These are phyloP conservation scores for Stenolophus ochropezus DNA, from an alignment of 2,888 invertebrate genomes.

Conservation along the genomic window DNA sequence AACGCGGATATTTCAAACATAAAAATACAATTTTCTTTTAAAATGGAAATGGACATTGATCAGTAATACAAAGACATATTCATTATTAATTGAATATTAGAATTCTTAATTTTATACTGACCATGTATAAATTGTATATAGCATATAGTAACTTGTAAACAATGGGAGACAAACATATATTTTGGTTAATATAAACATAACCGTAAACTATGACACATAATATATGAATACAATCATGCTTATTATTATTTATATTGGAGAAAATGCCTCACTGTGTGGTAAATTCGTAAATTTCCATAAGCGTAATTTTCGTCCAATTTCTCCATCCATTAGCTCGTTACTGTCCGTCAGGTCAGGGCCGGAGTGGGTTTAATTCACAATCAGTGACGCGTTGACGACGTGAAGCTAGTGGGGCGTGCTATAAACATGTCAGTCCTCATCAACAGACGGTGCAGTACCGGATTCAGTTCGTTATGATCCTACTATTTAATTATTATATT, in stretches of 20 bases:
- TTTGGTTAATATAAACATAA: no score
- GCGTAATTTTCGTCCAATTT: not conserved
- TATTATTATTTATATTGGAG: not conserved
- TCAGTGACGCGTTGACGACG: constrained; percentile 14
- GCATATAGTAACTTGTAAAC: no score
- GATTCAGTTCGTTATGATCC: constrained; percentile 25
- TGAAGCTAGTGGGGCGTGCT: not conserved
- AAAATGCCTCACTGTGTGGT: not conserved
- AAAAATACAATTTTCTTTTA: no score
- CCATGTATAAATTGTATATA: no score
- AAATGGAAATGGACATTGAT: no score
- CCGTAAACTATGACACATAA: no score
- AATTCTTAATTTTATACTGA: no score
- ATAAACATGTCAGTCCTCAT: constrained; percentile 34
- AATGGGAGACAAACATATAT: no score
- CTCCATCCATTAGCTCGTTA: not conserved
- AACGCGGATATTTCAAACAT: no score
- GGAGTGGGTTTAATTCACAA: constrained; percentile 16
- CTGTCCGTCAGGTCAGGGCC: not conserved
- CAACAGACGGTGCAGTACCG: not conserved
- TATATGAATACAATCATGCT: not conserved
- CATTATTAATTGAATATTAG: no score
- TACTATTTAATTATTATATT: constrained; percentile 22
- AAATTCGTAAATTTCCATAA: not conserved
- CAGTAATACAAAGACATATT: no score